phyloP scores from a whole-genome alignment of 2,797 vertebrate species.

The Hyperoplus lanceolatus region DNA sequence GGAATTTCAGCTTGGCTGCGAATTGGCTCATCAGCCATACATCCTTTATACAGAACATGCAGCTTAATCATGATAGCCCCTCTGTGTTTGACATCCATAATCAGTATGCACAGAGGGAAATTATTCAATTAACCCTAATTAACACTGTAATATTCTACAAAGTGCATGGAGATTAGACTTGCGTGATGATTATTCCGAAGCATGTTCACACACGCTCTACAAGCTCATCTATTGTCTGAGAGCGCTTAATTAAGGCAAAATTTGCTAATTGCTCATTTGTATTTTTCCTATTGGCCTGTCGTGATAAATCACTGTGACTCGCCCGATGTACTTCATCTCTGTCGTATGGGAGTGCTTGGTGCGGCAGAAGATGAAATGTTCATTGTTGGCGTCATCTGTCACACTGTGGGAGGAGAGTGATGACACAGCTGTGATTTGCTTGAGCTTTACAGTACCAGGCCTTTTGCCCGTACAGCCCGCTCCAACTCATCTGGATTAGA shows the following conservation, averaged over 20 bases:
- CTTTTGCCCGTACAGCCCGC: background rate
- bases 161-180: constrained; percentile 70
- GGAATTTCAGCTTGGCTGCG: constrained; percentile 49
- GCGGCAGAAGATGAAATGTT: constrained; percentile 82
- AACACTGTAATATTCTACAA: constrained; percentile 79
- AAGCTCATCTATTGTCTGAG: constrained; percentile 76
- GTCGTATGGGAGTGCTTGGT: constrained; percentile 71
- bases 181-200: constrained; percentile 66
- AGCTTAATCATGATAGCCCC: constrained; percentile 65
- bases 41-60: constrained; percentile 44
- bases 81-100: constrained; percentile 77
- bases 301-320: constrained; percentile 76
- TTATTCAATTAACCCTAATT: constrained; percentile 85
- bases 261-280: constrained; percentile 86
- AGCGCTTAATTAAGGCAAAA: constrained; percentile 80
- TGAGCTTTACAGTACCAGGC: constrained; percentile 49
- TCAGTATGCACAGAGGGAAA: constrained; percentile 68
- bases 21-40: constrained; percentile 25
- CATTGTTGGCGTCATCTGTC: constrained; percentile 81
- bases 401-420: constrained; percentile 78
- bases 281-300: constrained; percentile 82
- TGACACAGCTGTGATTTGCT: constrained; percentile 73
- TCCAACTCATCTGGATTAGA: constrained; percentile 8
- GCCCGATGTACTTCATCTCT: constrained; percentile 75
- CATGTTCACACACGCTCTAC: constrained; percentile 73